These are phyloP conservation scores for Ataeniobius toweri DNA, from an alignment of 2,797 vertebrate genomes.

Conservation along the genomic window DNA sequence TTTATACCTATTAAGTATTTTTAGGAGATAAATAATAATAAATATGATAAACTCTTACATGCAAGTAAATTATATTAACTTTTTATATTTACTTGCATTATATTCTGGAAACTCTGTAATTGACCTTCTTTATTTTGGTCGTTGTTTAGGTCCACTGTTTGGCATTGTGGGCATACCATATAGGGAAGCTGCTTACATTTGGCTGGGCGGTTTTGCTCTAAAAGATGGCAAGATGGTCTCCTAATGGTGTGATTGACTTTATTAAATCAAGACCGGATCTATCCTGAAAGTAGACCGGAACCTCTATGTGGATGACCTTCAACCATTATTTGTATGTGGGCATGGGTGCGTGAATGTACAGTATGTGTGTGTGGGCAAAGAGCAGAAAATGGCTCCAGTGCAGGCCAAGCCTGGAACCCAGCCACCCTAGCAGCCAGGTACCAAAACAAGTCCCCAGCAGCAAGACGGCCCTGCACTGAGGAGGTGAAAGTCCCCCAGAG, in stretches of 20 bases:
- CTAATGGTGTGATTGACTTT: neutral
- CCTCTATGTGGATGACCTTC: neutral
- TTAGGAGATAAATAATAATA: too few species aligned
- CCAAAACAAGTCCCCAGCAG: neutral
- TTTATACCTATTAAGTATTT: neutral
- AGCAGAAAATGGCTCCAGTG: neutral
- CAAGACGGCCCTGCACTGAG: neutral
- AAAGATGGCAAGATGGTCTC: neutral
- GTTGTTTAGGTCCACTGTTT: neutral
- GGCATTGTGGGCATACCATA: neutral
- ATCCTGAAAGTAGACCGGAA: neutral
- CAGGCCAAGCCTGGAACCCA: neutral
- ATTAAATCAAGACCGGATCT: neutral
- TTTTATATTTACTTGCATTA: too few species aligned
- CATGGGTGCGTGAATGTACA: neutral
- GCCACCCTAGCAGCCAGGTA: neutral
- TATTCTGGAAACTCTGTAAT: too few species aligned
- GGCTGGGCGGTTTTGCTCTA: neutral
- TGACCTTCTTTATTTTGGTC: neutral
- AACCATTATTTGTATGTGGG: neutral
- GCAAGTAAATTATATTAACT: too few species aligned
- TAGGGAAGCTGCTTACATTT: neutral
- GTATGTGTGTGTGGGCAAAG: neutral
- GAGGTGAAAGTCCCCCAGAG: neutral
- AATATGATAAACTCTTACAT: too few species aligned